Evolutionary conservation across 2,113 vertebrate genomes (phyloP), one percentile per base, ranked within the genome.

Genomic region (Pedionomus torquatus): DNA sequence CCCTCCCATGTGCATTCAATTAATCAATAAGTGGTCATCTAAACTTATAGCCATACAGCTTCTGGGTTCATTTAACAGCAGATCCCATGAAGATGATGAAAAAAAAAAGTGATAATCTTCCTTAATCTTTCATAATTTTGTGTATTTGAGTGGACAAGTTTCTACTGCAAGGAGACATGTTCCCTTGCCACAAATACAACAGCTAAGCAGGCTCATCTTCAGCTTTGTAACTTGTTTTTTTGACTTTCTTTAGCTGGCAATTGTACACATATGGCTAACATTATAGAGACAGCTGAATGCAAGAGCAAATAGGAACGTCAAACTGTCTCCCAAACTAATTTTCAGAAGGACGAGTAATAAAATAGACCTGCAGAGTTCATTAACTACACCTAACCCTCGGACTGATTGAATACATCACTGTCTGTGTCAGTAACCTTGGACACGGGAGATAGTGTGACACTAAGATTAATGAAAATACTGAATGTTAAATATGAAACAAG

Each of bases 401-500:
- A 89, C 69, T 88, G 66, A 91, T 4, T 37, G 81, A 87, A 95
- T 95, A 88, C 31, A 94, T 95, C 91, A 92, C 70, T 95, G 89
- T 78, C 96, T 92, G 15, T 20, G 69, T 52, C 17, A 19, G 65
- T 80, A 92, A 90, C 85, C 91, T 92, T 89, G 79, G 80, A 79
- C 51, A 58, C 5, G 77, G 52, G 94, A 77, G 84, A 90, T 5
- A 85, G 54, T 66, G 84, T 80, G 89, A 91, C n/a, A 63, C 65
- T 78, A 93, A 91, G 89, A 94, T 80, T 90, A 95, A 95, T 94
- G 91, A 95, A 94, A 95, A 78, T 61, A 93, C 31, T 43, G 31
- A 69, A 90, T 33, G 24, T 66, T 94, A 96, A 94, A 83, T 61
- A 87, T 43, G 71, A 92, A 94, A 74, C 60, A 83, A 94, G 65